These are phyloP conservation scores for Machimus atricapillus DNA, from an alignment of 2,888 invertebrate species.

Conservation along the genomic window DNA sequence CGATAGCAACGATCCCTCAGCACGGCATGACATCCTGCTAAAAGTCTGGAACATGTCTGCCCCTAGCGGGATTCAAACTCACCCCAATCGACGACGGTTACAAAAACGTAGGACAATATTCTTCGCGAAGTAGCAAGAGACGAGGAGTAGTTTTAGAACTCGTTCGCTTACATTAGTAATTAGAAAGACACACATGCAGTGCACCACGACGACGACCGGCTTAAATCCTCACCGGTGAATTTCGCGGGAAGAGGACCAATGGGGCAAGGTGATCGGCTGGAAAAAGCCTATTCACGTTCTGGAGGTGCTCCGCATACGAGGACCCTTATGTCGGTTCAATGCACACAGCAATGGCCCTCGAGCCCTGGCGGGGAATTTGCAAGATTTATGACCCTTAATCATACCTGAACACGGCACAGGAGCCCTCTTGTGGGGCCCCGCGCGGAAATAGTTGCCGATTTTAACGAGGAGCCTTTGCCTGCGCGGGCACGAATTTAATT, in stretches of 20 bases:
- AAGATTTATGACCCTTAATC: neutral
- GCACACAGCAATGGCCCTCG: neutral
- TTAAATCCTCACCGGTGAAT: neutral
- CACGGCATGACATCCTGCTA: neutral
- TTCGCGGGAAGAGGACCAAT: neutral
- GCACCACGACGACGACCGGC: neutral
- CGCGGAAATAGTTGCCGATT: neutral
- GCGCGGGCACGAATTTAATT: neutral
- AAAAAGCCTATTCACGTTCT: neutral
- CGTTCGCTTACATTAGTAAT: neutral
- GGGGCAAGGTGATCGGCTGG: neutral
- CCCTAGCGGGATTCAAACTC: neutral
- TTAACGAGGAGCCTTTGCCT: neutral
- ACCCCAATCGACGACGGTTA: neutral
- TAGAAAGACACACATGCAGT: neutral
- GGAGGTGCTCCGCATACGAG: neutral
- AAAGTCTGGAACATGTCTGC: neutral
- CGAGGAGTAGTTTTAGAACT: neutral
- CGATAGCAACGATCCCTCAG: neutral
- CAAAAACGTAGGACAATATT: neutral
- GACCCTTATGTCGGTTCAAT: neutral
- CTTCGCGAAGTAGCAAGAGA: neutral
- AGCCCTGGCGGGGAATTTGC: neutral
- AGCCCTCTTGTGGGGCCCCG: neutral
- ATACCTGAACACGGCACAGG: neutral